phyloP scores from a whole-genome alignment of 1,140 invertebrate species.

The Conus ventricosus region DNA sequence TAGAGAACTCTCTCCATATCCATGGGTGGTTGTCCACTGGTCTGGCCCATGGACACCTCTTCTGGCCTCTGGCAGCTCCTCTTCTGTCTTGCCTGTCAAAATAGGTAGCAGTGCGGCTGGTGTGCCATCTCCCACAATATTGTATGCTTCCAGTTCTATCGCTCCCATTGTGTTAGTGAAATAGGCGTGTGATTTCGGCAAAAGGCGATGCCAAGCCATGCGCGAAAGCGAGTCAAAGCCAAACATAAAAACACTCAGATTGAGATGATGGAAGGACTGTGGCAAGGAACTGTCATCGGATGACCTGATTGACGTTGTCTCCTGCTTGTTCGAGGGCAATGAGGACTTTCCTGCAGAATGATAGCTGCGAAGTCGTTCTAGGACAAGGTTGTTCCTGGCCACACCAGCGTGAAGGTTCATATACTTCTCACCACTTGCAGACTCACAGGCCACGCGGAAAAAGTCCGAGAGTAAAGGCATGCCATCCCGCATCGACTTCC shows the following conservation, averaged over 20 bases:
- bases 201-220: constrained; percentile 88
- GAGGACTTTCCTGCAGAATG: background rate
- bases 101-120: constrained; percentile 93
- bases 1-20: constrained; percentile 72
- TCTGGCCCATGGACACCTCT: constrained; percentile 78
- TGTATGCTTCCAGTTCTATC: constrained; percentile 86
- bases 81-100: constrained; percentile 76
- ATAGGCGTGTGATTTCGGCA: constrained; percentile 88
- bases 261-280: background rate
- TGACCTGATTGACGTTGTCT: background rate
- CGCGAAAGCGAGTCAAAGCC: constrained; percentile 93
- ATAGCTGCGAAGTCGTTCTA: background rate
- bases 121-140: constrained; percentile 94
- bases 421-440: constrained; percentile 51
- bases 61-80: constrained; percentile 40
- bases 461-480: constrained; percentile 53
- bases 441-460: constrained; percentile 56
- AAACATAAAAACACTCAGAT: constrained; percentile 88
- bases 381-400: constrained; percentile 35
- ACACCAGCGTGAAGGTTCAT: constrained; percentile 63
- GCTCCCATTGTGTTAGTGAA: constrained; percentile 82
- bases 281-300: background rate
- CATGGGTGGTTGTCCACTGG: constrained; percentile 85
- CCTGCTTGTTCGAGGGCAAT: background rate
- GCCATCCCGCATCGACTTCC: constrained; percentile 50